Evolutionary conservation across 2,113 vertebrate genomes (phyloP), one percentile per base, ranked within the genome.

Genomic region (Neolamprologus caudopunctatus): DNA sequence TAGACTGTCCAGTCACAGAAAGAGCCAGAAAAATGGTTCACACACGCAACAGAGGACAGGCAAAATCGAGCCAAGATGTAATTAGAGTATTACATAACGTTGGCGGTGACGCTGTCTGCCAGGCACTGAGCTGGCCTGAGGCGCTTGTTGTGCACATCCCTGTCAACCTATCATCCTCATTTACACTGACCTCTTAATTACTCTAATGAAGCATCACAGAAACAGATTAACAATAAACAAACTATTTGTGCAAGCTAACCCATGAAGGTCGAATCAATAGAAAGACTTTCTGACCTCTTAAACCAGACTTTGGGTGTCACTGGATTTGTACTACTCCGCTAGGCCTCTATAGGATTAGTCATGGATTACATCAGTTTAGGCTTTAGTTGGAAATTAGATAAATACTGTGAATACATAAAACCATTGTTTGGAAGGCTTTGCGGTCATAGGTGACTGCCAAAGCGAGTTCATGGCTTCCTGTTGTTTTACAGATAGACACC

Each of bases 41-140:
- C 17, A 33, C 54, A 42, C 0, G 4, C 61, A 73, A 13, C 24
- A 63, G 14, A 86, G 81, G 47, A 78, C 85, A 58, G 42, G 35
- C 17, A 19, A 82, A 82, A 31, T 37, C 2, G 2, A 90, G 90
- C 87, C 81, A 86, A 86, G 88, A 89, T 71, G 61, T 89, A 87
- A 93, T 91, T 87, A 90, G 90, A 58, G 28, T 21, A 83, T 95
- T 95, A 53, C 16, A 71, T 95, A 96, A 95, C 5, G 4, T 45
- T 3, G 19, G 24, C 68, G 24, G 40, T 90, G 92, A 92, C 40
- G 85, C 84, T 84, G 55, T 78, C n/a, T 7, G 26, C 82, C 37
- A 54, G 68, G 63, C 85, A 8, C 45, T 5, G 51, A 87, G 68
- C 75, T 85, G 86, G 71, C 89, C 82, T 14, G 16, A 54, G 89